Conservation (phyloP, 2,888 invertebrate genomes). For the Harpagoxenus sublaevis region DNA sequence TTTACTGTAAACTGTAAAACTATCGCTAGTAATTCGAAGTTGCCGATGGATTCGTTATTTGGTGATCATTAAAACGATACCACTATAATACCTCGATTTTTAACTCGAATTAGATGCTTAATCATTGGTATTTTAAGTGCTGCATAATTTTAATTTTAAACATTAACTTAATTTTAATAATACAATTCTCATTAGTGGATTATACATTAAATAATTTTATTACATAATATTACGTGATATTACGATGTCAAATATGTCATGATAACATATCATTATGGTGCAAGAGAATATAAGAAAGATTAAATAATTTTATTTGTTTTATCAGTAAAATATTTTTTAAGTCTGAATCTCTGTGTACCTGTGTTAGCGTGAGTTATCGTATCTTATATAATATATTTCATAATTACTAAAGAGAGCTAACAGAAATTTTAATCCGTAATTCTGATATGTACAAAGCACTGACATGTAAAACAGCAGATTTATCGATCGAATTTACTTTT, state of each 20-base stretch:
- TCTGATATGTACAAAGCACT: not conserved
- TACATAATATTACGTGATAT: not conserved
- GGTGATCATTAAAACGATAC: slow-evolving; percentile 9
- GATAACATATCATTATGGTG: not conserved
- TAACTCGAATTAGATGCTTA: not conserved
- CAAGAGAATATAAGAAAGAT: not conserved
- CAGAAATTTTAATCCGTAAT: not conserved
- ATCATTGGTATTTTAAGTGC: not conserved
- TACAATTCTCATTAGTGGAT: not conserved
- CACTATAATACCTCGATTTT: not conserved
- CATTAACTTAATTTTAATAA: not conserved
- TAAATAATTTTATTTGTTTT: not conserved
- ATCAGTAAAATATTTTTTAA: not conserved
- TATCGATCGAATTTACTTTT: not conserved
- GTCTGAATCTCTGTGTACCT: not conserved
- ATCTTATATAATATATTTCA: not conserved
- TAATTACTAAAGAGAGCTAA: not conserved
- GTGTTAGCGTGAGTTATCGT: not conserved
- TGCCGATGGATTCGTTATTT: slow-evolving; percentile 30
- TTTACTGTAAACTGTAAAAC: slow-evolving; percentile 67
- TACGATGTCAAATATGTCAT: not conserved
- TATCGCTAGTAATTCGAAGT: slow-evolving; percentile 1
- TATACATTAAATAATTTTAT: not conserved
- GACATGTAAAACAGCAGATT: not conserved
- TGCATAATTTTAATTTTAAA: not conserved